Base-by-base conservation (phyloP, 2,113 vertebrate species). In the Cepphus grylle region DNA sequence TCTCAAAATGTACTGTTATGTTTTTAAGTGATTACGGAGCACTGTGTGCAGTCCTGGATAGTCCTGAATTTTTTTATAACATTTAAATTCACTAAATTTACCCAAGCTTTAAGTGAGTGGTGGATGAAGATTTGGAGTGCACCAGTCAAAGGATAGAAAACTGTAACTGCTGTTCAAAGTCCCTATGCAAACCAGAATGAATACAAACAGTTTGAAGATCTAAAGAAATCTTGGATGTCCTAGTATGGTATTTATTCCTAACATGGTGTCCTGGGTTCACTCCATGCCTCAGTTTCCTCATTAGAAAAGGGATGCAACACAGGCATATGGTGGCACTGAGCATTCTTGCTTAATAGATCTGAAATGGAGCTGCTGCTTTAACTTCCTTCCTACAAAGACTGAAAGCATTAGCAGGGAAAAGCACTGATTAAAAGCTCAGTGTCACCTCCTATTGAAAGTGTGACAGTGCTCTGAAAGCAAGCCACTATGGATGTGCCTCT, bases 401-500 rank as follows among this genome's bases (percentile, higher is more conserved):
- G 18, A 71, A 61, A 69, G 12, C 4, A 0, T 76, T 82, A 42
- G 13, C 23, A 52, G 26, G 20, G 32, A 59, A 58, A 86, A n/a
- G 6, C 56, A 12, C 8, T 76, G 25, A 42, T 74, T 74, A 63
- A 62, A 72, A 79, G 9, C 52, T 77, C 42, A 38, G 17, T 55
- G 47, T 67, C 56, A 36, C 20, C 32, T 94, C 45, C 77, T 87
- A 7, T 47, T 1, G 1, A 71, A 87, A 40, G 20, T 19, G 12
- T 30, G 29, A 40, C 19, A 38, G 42, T 62, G 50, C 32, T 74
- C 42, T 49, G 59, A 73, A 19, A 61, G 29, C n/a, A 53, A 56
- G 27, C 9, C 32, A 7, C 55, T 49, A 36, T 0, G 0, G 11
- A 27, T 36, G 32, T 67, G 26, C 26, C 32, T 90, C 29, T 30